These are phyloP conservation scores for Steatornis caripensis DNA, from an alignment of 2,113 vertebrate genomes.

Conservation along the genomic window DNA sequence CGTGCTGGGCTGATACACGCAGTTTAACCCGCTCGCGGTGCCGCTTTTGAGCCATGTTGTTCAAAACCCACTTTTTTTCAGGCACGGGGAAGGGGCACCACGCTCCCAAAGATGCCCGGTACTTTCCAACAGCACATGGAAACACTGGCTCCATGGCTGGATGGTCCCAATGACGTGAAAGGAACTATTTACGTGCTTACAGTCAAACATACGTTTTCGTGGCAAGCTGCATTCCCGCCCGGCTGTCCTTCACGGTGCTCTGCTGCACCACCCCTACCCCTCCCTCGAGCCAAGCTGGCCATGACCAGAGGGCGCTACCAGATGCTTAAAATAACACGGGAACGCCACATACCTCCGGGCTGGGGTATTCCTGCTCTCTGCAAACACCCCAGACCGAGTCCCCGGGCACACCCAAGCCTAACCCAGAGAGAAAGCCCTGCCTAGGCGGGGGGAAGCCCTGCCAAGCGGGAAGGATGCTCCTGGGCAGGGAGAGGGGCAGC, in stretches of 20 bases:
- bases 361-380: neutral
- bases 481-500: neutral
- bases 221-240: neutral
- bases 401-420: neutral
- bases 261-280: neutral
- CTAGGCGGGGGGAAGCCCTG: too few relatives aligned
- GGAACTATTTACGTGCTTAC: neutral
- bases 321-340: neutral
- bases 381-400: neutral
- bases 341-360: neutral
- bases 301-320: neutral
- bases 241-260: neutral
- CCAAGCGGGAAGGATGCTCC: accelerated
- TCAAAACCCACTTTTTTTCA: neutral
- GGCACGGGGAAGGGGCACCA: neutral
- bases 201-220: neutral
- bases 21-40: accelerated
- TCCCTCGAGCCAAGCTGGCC: neutral
- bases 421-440: neutral
- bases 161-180: accelerated
- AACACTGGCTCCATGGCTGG: neutral
- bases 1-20: accelerated
- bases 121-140: neutral
- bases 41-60: neutral
- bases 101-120: accelerated